phyloP scores from a whole-genome alignment of 2,797 vertebrate species.

The Avahi laniger region DNA sequence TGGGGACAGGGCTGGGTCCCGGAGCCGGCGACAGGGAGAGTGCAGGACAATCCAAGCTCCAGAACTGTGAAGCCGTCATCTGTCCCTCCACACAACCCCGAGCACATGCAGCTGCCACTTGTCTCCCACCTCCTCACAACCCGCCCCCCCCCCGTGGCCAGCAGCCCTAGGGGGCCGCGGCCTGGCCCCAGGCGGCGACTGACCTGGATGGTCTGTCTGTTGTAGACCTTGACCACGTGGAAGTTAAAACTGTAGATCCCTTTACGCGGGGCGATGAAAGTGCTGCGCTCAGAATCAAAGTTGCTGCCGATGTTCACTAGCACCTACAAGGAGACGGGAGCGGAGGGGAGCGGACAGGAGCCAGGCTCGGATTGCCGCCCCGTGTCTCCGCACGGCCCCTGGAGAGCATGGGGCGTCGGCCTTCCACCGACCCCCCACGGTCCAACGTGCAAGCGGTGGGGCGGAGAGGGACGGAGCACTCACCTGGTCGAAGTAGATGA shows the following conservation, averaged over 20 bases:
- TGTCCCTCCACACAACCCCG: not conserved
- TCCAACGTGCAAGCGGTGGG: not conserved
- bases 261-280: slow-evolving; percentile 96
- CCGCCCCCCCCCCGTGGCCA: not conserved
- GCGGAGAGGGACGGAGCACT: not conserved
- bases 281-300: slow-evolving; percentile 97
- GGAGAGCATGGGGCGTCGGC: not conserved
- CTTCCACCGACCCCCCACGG: not conserved
- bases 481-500: slow-evolving; percentile 99
- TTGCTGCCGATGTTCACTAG: slow-evolving; percentile 96
- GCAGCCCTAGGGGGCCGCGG: not conserved
- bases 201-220: slow-evolving; percentile 99
- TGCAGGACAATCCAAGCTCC: not conserved
- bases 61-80: not conserved
- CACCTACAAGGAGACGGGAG: slow-evolving; percentile 86
- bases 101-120: not conserved
- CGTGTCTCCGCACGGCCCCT: not conserved
- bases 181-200: slow-evolving; percentile 68
- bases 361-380: not conserved
- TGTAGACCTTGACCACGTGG: slow-evolving; percentile 99
- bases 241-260: slow-evolving; percentile 99
- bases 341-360: not conserved
- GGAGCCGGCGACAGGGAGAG: not conserved
- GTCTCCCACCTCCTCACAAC: not conserved
- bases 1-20: not conserved